Conservation (phyloP, 2,888 invertebrate species). For the Himalopsyche tibetana region DNA sequence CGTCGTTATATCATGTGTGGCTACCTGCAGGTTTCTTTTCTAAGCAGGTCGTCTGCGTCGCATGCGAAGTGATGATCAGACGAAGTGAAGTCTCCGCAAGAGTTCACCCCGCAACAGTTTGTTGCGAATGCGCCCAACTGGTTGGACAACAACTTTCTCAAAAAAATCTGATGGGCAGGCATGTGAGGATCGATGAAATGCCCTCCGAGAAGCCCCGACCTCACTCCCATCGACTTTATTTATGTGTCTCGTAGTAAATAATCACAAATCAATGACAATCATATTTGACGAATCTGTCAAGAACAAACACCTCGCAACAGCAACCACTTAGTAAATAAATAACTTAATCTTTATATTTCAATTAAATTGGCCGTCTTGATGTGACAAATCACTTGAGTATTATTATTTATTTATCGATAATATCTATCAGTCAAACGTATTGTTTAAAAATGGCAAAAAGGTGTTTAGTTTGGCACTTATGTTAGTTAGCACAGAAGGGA, state of each 20-base stretch:
- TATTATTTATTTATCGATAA: neutral
- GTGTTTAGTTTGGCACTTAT: neutral
- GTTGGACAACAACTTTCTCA: conserved; percentile 31
- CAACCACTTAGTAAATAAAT: neutral
- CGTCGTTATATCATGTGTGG: conserved; percentile 3
- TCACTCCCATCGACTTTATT: conserved; percentile 28
- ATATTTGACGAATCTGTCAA: neutral
- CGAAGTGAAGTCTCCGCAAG: no score
- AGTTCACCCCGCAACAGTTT: conserved; percentile 8
- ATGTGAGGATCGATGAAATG: neutral
- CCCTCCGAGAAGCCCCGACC: conserved; percentile 8
- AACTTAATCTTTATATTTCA: neutral
- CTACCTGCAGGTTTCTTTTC: conserved; percentile 17
- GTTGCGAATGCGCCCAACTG: conserved; percentile 34
- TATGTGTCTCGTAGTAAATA: neutral
- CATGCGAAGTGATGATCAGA: neutral
- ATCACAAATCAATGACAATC: neutral
- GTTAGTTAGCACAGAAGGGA: neutral
- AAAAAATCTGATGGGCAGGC: conserved; percentile 22
- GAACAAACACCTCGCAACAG: neutral
- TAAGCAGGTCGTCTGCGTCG: conserved; percentile 6
- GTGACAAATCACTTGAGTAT: neutral
- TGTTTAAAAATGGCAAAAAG: neutral
- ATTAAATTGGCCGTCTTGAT: neutral
- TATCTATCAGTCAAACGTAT: neutral